A percentile compares a stretch with the other conserved stretches of the same genome.
Conservation (phyloP, 2,113 vertebrate genomes). For the Geothlypis trichas region DNA sequence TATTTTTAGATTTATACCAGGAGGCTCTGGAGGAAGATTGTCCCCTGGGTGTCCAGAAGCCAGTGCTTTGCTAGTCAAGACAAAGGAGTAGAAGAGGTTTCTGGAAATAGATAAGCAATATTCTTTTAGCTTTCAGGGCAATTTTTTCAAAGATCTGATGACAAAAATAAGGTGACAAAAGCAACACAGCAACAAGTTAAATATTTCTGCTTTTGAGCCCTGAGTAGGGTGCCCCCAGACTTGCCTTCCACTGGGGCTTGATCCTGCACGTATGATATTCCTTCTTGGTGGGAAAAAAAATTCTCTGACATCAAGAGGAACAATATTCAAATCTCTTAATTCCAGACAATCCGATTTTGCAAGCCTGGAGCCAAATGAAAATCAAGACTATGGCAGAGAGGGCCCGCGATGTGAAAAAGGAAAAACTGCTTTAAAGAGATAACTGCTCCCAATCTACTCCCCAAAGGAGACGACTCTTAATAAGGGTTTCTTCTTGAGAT, state of each 20-base stretch:
- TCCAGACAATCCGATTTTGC: neutral
- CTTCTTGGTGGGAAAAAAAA: neutral
- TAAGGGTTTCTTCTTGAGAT: neutral
- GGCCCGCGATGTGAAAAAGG: neutral
- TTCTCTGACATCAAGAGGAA: neutral
- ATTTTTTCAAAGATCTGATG: neutral
- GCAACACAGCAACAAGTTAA: slow-evolving; percentile 6
- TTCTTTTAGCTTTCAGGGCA: neutral
- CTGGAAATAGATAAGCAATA: neutral
- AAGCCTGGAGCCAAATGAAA: slow-evolving; percentile 36
- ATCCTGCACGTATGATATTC: neutral
- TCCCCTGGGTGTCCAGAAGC: neutral
- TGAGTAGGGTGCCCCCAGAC: neutral
- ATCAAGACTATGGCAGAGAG: neutral
- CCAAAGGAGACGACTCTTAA: neutral
- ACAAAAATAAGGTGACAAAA: neutral
- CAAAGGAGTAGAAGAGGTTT: neutral
- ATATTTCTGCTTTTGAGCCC: neutral
- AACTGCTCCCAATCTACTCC: neutral
- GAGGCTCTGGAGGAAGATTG: neutral
- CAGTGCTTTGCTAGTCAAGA: neutral
- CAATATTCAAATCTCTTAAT: slow-evolving; percentile 26
- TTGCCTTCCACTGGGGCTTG: neutral
- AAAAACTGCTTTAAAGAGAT: slow-evolving; percentile 13
- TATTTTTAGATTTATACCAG: slow-evolving; percentile 17